These are phyloP conservation scores for Chrysodeixis includens DNA, from an alignment of 2,888 invertebrate genomes.

Conservation along the genomic window DNA sequence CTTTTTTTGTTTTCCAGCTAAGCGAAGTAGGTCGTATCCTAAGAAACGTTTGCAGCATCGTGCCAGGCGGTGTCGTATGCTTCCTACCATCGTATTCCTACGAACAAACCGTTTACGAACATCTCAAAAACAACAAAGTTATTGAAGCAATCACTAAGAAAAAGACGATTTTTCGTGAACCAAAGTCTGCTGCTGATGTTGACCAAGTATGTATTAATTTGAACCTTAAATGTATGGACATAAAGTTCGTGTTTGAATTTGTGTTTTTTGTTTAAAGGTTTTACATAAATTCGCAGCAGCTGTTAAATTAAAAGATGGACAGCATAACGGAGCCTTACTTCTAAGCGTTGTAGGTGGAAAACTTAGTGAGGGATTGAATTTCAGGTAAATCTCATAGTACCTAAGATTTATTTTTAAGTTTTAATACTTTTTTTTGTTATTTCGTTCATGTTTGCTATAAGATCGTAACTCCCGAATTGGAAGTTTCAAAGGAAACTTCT, in stretches of 20 bases:
- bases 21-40: constrained; percentile 93
- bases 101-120: constrained; percentile 91
- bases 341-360: constrained; percentile 99
- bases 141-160: constrained; percentile 91
- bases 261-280: constrained; percentile 67
- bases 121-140: constrained; percentile 90
- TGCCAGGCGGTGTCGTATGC: constrained; percentile 97
- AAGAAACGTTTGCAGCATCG: constrained; percentile 92
- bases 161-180: constrained; percentile 94
- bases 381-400: constrained; percentile 81
- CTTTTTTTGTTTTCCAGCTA: constrained; percentile 84
- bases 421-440: background rate
- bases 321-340: constrained; percentile 93
- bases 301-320: constrained; percentile 72
- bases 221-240: background rate
- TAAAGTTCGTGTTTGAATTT: background rate
- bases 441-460: too few species aligned
- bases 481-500: too few species aligned
- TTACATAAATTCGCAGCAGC: constrained; percentile 78
- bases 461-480: too few species aligned
- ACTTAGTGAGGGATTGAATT: constrained; percentile 99
- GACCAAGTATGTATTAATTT: constrained; percentile 89
- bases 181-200: constrained; percentile 91
- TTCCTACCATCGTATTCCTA: constrained; percentile 98
- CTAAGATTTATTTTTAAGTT: too few species aligned